Evolutionary conservation across 64 coral and sea anemone genomes (phyloP).

Genomic region (Actinia equina): DNA sequence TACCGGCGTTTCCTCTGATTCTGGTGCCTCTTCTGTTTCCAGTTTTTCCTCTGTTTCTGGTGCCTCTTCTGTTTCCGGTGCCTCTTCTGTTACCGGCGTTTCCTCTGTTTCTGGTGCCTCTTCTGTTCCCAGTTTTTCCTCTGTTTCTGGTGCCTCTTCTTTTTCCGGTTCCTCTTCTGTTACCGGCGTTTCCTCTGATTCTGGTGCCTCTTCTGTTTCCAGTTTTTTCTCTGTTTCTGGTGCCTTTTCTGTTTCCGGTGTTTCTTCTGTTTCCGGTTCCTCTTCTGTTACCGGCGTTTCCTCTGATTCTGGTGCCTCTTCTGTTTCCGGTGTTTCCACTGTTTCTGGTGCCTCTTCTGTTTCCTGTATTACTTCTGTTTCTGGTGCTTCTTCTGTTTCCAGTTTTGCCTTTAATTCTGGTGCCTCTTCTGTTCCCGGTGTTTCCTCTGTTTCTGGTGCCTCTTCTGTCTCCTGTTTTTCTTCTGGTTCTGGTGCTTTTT

Average conservation of each 20-base stretch:
- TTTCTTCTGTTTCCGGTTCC: not conserved
- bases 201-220: not conserved
- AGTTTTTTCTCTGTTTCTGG: not conserved
- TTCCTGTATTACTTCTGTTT: too few relatives aligned
- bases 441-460: not conserved
- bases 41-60: not conserved
- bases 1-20: not conserved
- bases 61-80: not conserved
- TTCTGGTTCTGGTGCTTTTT: not conserved
- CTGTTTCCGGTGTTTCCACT: not conserved
- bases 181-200: not conserved
- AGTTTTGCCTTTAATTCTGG: too few relatives aligned
- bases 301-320: not conserved
- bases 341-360: not conserved
- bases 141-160: not conserved
- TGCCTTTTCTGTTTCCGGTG: not conserved
- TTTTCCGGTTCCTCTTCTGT: not conserved
- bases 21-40: not conserved
- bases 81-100: not conserved
- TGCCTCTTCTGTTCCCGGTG: too few relatives aligned
- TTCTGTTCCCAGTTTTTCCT: not conserved
- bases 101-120: not conserved
- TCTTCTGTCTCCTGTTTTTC: not conserved
- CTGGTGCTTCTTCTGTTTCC: too few relatives aligned
- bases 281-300: not conserved